Evolutionary conservation across 1,140 invertebrate species (phyloP).

Genomic region (Drosophila oshimai): DNA sequence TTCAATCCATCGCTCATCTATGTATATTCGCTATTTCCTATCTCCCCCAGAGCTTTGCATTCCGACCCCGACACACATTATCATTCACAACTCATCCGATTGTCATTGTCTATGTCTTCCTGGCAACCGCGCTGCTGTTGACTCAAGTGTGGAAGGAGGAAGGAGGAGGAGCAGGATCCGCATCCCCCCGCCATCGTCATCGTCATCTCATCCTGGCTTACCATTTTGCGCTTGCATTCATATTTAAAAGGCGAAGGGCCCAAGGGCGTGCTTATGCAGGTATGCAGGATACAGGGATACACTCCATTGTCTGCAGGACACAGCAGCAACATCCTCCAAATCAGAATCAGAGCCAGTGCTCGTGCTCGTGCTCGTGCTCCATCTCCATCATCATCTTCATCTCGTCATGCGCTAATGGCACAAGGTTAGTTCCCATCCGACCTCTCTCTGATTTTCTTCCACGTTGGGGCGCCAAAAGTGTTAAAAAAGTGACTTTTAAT

Average conservation of each 20-base stretch:
- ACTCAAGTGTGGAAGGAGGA: constrained; percentile 26
- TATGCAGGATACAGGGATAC: constrained; percentile 35
- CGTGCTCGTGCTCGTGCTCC: neutral
- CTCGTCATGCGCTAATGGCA: constrained; percentile 38
- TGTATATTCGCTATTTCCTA: constrained; percentile 27
- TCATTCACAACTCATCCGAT: constrained; percentile 80
- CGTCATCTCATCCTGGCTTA: constrained; percentile 42
- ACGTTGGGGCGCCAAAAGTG: constrained; percentile 55
- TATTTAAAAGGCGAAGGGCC: constrained; percentile 45
- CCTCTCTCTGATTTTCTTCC: neutral
- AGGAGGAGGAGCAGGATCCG: neutral
- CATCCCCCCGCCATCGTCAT: neutral
- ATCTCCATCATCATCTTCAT: constrained; percentile 36
- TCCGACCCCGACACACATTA: constrained; percentile 38
- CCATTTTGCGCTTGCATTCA: constrained; percentile 53
- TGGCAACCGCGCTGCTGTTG: constrained; percentile 42
- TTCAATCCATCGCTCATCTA: constrained; percentile 50
- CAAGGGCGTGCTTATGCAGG: constrained; percentile 64
- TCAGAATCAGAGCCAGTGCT: constrained; percentile 26
- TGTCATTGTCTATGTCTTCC: constrained; percentile 69
- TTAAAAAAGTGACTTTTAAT: constrained; percentile 81
- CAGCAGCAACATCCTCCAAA: constrained; percentile 16
- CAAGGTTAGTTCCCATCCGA: constrained; percentile 47
- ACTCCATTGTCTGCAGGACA: constrained; percentile 42
- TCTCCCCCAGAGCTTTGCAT: constrained; percentile 13